Conservation (phyloP, 2,888 invertebrate genomes). For the Apotomis capreana region DNA sequence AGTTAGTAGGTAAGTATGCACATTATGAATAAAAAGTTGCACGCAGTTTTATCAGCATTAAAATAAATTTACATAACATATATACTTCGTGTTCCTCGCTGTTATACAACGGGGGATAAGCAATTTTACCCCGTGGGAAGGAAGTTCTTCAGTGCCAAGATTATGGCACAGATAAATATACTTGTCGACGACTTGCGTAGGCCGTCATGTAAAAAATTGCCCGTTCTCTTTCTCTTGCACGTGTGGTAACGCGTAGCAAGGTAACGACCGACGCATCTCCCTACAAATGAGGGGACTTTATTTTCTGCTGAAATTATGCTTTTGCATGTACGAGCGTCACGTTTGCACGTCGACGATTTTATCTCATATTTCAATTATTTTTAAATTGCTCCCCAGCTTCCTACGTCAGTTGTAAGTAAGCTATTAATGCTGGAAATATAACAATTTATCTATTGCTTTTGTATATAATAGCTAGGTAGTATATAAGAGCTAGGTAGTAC, state of each 20-base stretch:
- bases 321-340: constrained; percentile 11
- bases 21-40: too few relatives aligned
- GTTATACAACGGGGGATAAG: constrained; percentile 12
- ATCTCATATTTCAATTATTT: constrained; percentile 23
- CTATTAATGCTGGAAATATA: background rate
- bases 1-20: too few relatives aligned
- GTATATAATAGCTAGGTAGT: too few relatives aligned
- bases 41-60: too few relatives aligned
- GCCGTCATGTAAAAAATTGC: constrained; percentile 44
- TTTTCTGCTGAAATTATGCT: constrained; percentile 27
- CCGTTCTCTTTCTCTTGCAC: constrained; percentile 17
- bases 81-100: background rate
- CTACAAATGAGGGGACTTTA: constrained; percentile 39
- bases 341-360: constrained; percentile 20
- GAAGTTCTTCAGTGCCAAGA: constrained; percentile 22
- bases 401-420: background rate
- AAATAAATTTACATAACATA: too few relatives aligned
- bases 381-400: background rate
- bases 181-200: constrained; percentile 36
- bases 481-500: too few relatives aligned
- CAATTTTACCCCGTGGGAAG: constrained; percentile 16
- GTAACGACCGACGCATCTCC: constrained; percentile 41
- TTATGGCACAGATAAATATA: constrained; percentile 37
- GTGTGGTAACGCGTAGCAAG: constrained; percentile 28
- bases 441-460: too few relatives aligned